Evolutionary conservation across 2,888 invertebrate genomes (phyloP).

Genomic region (Philopedon plagiatum): DNA sequence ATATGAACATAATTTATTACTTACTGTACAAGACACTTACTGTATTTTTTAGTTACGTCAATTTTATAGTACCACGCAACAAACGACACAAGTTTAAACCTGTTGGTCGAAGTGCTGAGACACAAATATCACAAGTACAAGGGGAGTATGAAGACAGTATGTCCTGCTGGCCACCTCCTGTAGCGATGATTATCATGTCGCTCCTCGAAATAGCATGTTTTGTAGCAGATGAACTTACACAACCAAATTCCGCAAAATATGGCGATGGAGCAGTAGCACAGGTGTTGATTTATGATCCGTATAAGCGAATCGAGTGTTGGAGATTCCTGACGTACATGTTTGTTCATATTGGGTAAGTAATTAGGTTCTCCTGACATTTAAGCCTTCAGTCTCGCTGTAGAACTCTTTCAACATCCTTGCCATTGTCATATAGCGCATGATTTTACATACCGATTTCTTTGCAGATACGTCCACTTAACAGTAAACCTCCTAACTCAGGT

Average conservation of each 20-base stretch:
- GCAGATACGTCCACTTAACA: constrained; percentile 86
- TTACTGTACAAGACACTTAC: no score
- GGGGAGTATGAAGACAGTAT: constrained; percentile 89
- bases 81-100: constrained; percentile 28
- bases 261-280: constrained; percentile 62
- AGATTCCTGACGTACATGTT: constrained; percentile 96
- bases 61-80: constrained; percentile 51
- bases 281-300: constrained; percentile 90
- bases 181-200: constrained; percentile 90
- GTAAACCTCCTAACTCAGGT: constrained; percentile 94
- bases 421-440: no score
- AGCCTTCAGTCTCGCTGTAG: no score
- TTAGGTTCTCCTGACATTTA: background rate
- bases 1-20: no score
- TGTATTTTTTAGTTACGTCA: constrained; percentile 55
- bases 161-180: constrained; percentile 90
- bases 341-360: constrained; percentile 89
- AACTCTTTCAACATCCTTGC: no score
- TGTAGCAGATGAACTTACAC: constrained; percentile 54
- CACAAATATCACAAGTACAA: constrained; percentile 79
- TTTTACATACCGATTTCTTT: no score
- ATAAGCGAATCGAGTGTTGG: constrained; percentile 90
- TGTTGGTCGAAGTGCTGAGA: background rate
- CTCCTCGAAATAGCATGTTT: constrained; percentile 86
- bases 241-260: constrained; percentile 30